Base-by-base conservation (phyloP, 2,113 vertebrate species). In the Sander vitreus region DNA sequence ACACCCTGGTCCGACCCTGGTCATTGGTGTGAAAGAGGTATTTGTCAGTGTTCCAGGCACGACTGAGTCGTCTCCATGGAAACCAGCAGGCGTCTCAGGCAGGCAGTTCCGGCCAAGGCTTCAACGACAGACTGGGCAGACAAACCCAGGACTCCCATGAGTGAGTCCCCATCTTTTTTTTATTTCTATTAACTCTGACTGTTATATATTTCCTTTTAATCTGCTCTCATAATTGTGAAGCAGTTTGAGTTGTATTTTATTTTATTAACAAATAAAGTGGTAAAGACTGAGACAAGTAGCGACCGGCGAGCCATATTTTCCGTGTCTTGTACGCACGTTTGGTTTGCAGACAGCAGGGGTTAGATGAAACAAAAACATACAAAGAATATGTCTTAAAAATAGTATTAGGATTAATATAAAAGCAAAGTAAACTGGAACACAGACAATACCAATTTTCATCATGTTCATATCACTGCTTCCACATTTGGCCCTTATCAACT, bases 81-180 rank as follows among this genome's bases (percentile, higher is more conserved):
- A 96, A 96, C 90, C 95, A 96, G 92, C 94, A 95, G 91, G 92
- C 93, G 57, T 95, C 96, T 87, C 97, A 92, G 43, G 92, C 93
- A 27, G 95, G 93, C 60, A 70, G 92, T 85, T 89, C 96, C 13
- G 93, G 95, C 70, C 91, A 96, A 3, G 94, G 93, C 0, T 85
- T 93, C 81, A 96, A 88, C 63, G 97, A 98, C 83, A 96, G 97
- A 88, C 91, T 97, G 8, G 93, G 94, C 62, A 95, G 97, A 79
- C 94, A 97, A 78, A 95, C 95, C 66, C 97, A 97, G 67, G 97
- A 99, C 83, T 91, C 97, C 72, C 97, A 96, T 11, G 97, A 98
- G 98, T 99, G 91, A 97, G 97, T 97, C 81, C 19, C 4, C 73
- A 81, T 81, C 50, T 23, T 33, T 33, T n/a, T 39, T 19, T 19